Evolutionary conservation across 2,888 invertebrate species (phyloP).

Genomic region (Sipunculus nudus): DNA sequence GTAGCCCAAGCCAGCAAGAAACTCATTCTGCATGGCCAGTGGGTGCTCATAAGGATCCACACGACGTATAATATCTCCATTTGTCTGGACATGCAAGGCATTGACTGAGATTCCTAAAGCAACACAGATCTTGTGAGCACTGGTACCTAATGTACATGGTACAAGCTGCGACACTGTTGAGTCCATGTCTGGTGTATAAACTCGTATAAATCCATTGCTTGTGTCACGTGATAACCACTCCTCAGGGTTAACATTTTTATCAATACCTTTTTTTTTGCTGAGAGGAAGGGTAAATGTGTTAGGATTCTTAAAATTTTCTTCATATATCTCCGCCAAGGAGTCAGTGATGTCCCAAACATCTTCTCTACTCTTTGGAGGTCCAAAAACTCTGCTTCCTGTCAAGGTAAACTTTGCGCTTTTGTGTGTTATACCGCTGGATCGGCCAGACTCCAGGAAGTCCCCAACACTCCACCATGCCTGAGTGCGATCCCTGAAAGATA

Average conservation of each 20-base stretch:
- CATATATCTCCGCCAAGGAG: constrained; percentile 58
- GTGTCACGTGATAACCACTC: constrained; percentile 59
- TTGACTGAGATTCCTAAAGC: constrained; percentile 60
- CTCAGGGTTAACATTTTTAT: constrained; percentile 39
- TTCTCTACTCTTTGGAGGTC: constrained; percentile 33
- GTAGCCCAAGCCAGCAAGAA: constrained; percentile 63
- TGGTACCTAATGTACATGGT: constrained; percentile 62
- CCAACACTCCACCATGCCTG: constrained; percentile 41
- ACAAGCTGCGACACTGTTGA: constrained; percentile 53
- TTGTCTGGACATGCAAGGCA: constrained; percentile 64
- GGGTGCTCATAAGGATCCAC: constrained; percentile 66
- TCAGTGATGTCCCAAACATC: constrained; percentile 64
- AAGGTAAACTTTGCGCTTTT: constrained; percentile 31
- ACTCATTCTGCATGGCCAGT: constrained; percentile 66
- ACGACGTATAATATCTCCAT: constrained; percentile 64
- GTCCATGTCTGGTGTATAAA: constrained; percentile 56
- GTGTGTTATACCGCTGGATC: constrained; percentile 26
- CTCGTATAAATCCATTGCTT: constrained; percentile 61
- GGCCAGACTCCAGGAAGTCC: constrained; percentile 2
- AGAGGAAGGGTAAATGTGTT: neutral
- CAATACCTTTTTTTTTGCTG: neutral
- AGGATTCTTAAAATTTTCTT: constrained; percentile 8
- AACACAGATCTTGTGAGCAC: constrained; percentile 61
- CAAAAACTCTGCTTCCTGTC: constrained; percentile 29
- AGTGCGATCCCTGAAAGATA: constrained; percentile 1